These are phyloP conservation scores for Cantharis nigra DNA, from an alignment of 2,888 invertebrate species.

Conservation along the genomic window DNA sequence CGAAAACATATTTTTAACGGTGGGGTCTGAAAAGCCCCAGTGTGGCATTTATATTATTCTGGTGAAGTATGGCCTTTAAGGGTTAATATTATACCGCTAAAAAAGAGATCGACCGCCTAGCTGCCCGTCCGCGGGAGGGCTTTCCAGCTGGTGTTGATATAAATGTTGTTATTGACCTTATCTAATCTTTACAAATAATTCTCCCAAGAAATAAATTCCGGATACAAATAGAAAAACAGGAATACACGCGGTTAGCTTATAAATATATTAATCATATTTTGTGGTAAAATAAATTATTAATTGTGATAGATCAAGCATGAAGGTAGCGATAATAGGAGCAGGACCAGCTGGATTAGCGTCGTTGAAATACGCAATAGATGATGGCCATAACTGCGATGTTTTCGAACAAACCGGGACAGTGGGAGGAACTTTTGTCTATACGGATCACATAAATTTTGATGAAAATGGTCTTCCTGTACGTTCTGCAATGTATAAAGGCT, in stretches of 20 bases:
- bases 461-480: slow-evolving; percentile 71
- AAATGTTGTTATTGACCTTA: not conserved
- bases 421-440: slow-evolving; percentile 86
- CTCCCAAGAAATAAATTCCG: not conserved
- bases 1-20: too few species aligned
- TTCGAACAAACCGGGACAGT: slow-evolving; percentile 71
- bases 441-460: slow-evolving; percentile 65
- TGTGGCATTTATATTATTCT: too few species aligned
- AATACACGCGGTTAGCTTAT: not conserved
- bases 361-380: slow-evolving; percentile 63
- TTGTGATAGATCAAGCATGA: slow-evolving; percentile 35
- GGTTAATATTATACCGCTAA: too few species aligned
- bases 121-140: too few species aligned
- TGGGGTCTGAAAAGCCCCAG: too few species aligned
- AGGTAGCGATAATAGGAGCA: slow-evolving; percentile 72
- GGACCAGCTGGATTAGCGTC: slow-evolving; percentile 76
- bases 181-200: not conserved
- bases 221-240: not conserved
- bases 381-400: slow-evolving; percentile 60
- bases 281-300: not conserved
- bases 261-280: not conserved
- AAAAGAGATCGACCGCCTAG: too few species aligned
- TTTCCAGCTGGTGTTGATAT: too few species aligned
- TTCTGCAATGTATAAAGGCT: slow-evolving; percentile 79
- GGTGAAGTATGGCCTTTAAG: too few species aligned